These are phyloP conservation scores for Phalangium opilio DNA, from an alignment of 2,888 invertebrate species.

Conservation along the genomic window DNA sequence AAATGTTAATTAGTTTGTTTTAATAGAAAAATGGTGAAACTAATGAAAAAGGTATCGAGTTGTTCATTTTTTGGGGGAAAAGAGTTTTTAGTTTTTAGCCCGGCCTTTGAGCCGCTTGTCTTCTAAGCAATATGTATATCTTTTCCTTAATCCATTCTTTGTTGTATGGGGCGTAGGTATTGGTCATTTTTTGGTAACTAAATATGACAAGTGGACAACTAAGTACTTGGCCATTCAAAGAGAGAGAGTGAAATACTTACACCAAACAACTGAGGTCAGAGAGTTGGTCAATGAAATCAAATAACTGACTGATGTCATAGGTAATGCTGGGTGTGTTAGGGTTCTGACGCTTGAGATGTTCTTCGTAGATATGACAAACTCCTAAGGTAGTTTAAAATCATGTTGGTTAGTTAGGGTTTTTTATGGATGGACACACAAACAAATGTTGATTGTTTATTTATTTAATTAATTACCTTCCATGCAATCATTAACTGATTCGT, in stretches of 20 bases:
- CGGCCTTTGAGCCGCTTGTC: slow-evolving; percentile 47
- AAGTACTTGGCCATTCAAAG: too few relatives aligned
- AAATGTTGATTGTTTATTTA: too few relatives aligned
- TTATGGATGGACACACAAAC: too few relatives aligned
- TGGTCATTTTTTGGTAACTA: slow-evolving; percentile 64
- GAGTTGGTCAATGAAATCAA: slow-evolving; percentile 92
- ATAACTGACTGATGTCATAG: slow-evolving; percentile 92
- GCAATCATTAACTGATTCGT: slow-evolving; percentile 83
- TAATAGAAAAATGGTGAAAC: too few relatives aligned
- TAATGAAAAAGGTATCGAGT: too few relatives aligned
- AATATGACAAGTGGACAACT: not conserved
- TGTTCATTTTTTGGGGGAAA: too few relatives aligned
- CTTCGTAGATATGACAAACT: slow-evolving; percentile 94
- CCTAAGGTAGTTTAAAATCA: slow-evolving; percentile 10
- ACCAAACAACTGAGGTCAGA: slow-evolving; percentile 85
- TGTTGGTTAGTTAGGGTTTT: too few relatives aligned
- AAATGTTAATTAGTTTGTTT: too few relatives aligned
- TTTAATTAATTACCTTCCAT: slow-evolving; percentile 57
- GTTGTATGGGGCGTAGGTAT: slow-evolving; percentile 93
- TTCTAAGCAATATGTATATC: slow-evolving; percentile 73
- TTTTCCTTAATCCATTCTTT: slow-evolving; percentile 99
- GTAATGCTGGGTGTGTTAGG: slow-evolving; percentile 94
- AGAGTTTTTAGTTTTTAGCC: too few relatives aligned
- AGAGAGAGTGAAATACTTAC: too few relatives aligned
- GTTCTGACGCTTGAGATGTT: slow-evolving; percentile 85